Evolutionary conservation across 2,113 vertebrate genomes (phyloP).

Genomic region (Cebus imitator): DNA sequence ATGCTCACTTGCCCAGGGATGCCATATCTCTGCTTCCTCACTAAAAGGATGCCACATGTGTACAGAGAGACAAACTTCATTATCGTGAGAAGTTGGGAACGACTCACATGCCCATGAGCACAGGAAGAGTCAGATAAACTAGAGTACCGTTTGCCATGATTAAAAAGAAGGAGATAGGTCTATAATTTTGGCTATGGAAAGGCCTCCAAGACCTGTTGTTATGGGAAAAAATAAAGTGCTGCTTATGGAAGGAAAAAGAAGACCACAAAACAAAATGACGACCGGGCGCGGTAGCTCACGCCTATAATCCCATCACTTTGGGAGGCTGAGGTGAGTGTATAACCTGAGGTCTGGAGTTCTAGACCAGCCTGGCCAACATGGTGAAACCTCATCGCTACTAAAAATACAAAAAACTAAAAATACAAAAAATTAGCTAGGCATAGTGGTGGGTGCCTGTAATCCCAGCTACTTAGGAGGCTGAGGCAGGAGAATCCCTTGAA

Average conservation of each 20-base stretch:
- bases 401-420: too few species aligned
- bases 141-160: background rate
- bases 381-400: too few species aligned
- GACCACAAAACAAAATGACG: background rate
- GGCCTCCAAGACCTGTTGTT: background rate
- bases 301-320: too few species aligned
- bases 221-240: background rate
- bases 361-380: too few species aligned
- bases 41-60: too few species aligned
- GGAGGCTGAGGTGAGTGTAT: too few species aligned
- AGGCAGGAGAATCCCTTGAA: too few species aligned
- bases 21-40: background rate
- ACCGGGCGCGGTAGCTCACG: fast-evolving
- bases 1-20: background rate
- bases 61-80: background rate
- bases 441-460: too few species aligned
- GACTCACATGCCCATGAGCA: fast-evolving
- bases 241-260: background rate
- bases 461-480: too few species aligned
- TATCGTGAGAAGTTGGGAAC: fast-evolving
- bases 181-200: too few species aligned
- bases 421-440: too few species aligned
- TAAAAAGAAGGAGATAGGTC: background rate
- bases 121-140: background rate
- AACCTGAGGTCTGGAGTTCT: too few species aligned